A percentile compares a stretch with the other conserved stretches of the same genome.
These are phyloP conservation scores for Aquatica leii DNA, from an alignment of 2,888 invertebrate genomes.

Conservation along the genomic window DNA sequence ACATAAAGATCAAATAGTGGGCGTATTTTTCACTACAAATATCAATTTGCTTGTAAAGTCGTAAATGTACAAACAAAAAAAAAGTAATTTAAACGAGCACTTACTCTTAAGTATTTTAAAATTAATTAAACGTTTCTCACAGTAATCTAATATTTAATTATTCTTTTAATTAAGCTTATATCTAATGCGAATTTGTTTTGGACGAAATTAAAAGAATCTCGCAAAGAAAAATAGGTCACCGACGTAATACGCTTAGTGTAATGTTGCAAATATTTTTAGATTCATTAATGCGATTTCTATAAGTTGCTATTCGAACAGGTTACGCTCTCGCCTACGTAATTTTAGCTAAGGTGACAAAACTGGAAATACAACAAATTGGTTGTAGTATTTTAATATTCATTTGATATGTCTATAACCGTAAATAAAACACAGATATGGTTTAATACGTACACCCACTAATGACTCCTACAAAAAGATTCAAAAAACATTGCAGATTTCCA, in stretches of 20 bases:
- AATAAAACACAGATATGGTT: too few relatives aligned
- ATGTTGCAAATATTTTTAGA: not conserved
- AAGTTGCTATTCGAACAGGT: conserved; percentile 2
- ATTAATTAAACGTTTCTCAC: conserved; percentile 16
- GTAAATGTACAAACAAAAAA: conserved; percentile 13
- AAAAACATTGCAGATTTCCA: too few relatives aligned
- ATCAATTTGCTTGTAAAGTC: not conserved
- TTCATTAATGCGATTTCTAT: not conserved
- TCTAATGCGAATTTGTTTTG: not conserved
- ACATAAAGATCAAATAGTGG: too few relatives aligned
- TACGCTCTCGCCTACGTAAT: not conserved
- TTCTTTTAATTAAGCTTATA: conserved; percentile 14
- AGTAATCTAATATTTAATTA: conserved; percentile 17
- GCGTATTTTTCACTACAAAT: not conserved
- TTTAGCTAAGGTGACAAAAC: conserved; percentile 1
- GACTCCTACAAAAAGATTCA: too few relatives aligned
- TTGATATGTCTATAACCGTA: too few relatives aligned
- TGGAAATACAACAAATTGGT: conserved; percentile 3
- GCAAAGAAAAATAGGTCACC: too few relatives aligned
- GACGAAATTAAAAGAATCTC: too few relatives aligned
- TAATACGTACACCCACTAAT: too few relatives aligned
- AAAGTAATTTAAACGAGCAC: conserved; percentile 7
- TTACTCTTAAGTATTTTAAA: conserved; percentile 6
- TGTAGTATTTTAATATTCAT: too few relatives aligned
- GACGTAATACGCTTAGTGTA: too few relatives aligned